Percentiles rank a stretch among this genome's conserved stretches.
phyloP scores from a whole-genome alignment of 2,113 vertebrate genomes.

The Arizona elegans region DNA sequence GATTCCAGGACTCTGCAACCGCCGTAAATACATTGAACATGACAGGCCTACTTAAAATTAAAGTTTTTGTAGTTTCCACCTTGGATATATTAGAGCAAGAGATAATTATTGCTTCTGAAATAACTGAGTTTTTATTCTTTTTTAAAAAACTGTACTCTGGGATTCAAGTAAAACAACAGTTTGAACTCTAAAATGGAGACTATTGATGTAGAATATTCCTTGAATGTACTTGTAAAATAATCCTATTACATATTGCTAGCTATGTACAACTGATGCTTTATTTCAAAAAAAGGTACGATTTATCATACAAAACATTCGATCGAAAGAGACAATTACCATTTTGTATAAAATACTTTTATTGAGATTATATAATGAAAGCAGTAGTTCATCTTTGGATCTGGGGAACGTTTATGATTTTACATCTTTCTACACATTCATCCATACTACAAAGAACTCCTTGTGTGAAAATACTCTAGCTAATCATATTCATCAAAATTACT shows the following conservation, averaged over 20 bases:
- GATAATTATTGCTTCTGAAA: background rate
- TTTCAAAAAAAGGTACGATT: background rate
- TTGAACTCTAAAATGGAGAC: background rate
- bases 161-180: background rate
- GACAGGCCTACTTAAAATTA: background rate
- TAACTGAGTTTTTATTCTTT: background rate
- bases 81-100: background rate
- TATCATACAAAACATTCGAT: conserved; percentile 13
- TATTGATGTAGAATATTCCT: background rate
- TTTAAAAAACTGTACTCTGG: background rate
- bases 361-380: conserved; percentile 31
- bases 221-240: background rate
- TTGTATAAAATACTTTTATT: conserved; percentile 74
- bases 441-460: conserved; percentile 46
- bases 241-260: background rate
- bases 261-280: background rate
- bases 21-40: background rate
- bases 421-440: conserved; percentile 38
- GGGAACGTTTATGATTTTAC: conserved; percentile 32
- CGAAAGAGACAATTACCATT: conserved; percentile 69
- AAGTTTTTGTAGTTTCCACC: background rate
- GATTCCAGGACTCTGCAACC: background rate
- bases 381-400: conserved; percentile 46
- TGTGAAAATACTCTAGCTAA: conserved; percentile 40
- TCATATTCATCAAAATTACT: conserved; percentile 11